Base-by-base conservation (phyloP, 2,113 vertebrate genomes). In the Bos javanicus region DNA sequence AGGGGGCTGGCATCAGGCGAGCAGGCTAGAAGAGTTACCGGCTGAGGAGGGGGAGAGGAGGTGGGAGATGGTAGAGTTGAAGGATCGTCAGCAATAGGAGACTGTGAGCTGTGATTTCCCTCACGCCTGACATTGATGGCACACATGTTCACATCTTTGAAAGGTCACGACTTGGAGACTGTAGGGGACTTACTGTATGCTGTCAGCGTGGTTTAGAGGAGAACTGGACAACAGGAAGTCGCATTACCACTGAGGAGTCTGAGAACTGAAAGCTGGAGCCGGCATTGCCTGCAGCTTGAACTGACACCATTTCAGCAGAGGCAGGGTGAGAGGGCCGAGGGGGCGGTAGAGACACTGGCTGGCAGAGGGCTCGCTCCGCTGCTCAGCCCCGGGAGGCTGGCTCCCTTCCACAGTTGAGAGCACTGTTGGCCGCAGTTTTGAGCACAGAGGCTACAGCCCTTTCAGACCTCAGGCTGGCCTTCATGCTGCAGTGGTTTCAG, bases 171-270 rank as follows among this genome's bases (percentile, higher is more conserved):
- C 71, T 12, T 43, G 71, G 23, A 43, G 71, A 43, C 23, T 76
- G 1, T 7, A 39, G 39, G 71, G 39, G 39, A 43, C 71, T 26
- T 43, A 4, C 33, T 67, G 21, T 13, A 2, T 50, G 57, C 28
- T 3, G 28, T 57, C 36, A 19, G 16, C 0, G 0, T 50, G 48
- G 10, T n/a, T 60, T 46, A 43, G 19, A 46, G 90, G 57, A 23
- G 52, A 85, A 17, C 50, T 19, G 25, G 23, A 36, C 30, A 16
- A 15, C 14, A 8, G 33, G 13, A 50, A 56, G 19, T n/a, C 15
- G 12, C 28, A 21, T 28, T 15, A 14, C 9, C 14, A 1, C 0
- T 5, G 7, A 28, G 52, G 48, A 56, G 36, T 23, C n/a, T 36
- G 17, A 89, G 16, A 33, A 76, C 78, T 9, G 13, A 43, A 81